These are phyloP conservation scores for Nephrotoma guestfalica DNA, from an alignment of 2,888 invertebrate species.

Conservation along the genomic window DNA sequence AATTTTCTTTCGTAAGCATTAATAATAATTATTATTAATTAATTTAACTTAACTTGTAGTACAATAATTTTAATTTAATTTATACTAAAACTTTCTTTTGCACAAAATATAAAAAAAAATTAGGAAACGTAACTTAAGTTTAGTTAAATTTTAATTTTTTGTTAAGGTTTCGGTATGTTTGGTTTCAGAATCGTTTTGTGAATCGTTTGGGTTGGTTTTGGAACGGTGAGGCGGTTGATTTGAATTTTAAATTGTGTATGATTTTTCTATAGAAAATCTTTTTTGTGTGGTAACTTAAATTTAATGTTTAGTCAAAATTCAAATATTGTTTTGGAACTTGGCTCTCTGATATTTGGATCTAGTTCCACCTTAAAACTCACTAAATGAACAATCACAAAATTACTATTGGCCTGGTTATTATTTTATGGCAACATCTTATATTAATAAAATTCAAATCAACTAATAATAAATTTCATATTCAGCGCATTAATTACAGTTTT, in stretches of 20 bases:
- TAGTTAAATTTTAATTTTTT: background rate
- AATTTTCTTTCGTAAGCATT: background rate
- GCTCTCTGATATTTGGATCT: too few species aligned
- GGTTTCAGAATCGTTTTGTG: background rate
- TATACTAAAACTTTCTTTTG: background rate
- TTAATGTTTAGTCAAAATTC: background rate
- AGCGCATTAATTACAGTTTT: background rate
- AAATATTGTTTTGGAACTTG: too few species aligned
- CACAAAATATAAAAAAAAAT: background rate
- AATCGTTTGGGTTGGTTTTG: background rate
- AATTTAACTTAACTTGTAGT: background rate
- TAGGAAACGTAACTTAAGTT: background rate
- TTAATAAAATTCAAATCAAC: background rate
- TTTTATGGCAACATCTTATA: background rate
- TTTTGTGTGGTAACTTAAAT: background rate
- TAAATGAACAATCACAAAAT: too few species aligned
- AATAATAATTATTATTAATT: background rate
- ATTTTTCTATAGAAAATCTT: background rate
- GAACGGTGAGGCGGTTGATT: background rate
- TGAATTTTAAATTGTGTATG: background rate
- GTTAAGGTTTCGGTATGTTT: background rate
- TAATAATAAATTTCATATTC: background rate
- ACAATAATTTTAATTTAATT: background rate
- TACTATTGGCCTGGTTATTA: too few species aligned
- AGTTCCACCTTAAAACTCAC: too few species aligned